Conservation (phyloP, 37 sponge, comb jelly and placozoan genomes). For the Mnemiopsis leidyi region DNA sequence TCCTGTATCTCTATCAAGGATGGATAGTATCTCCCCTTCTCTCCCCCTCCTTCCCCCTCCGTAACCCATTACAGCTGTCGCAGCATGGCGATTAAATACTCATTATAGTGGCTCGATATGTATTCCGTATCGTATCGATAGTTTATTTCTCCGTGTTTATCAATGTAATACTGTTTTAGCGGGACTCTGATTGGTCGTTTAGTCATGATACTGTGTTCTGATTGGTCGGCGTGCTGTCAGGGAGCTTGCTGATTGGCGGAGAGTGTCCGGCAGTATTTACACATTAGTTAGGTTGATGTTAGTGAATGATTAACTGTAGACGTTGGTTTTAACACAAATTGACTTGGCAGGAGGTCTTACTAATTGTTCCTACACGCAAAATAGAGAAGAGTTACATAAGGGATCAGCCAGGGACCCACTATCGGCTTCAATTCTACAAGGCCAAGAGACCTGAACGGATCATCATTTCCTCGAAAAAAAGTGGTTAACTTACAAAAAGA, state of each 20-base stretch:
- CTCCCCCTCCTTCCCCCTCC: neutral
- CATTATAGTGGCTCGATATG: slow-evolving; percentile 5
- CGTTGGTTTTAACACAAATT: neutral
- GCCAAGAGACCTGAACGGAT: no score
- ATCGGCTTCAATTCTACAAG: no score
- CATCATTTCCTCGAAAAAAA: no score
- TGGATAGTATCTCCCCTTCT: slow-evolving; percentile 14
- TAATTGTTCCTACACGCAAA: neutral
- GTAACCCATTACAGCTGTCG: neutral
- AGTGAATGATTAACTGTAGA: neutral
- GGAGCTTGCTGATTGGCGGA: neutral
- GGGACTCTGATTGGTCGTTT: neutral
- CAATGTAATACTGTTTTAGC: neutral
- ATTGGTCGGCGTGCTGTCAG: neutral
- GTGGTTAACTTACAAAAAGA: no score
- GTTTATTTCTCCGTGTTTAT: neutral
- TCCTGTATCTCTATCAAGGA: neutral
- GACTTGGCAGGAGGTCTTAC: neutral
- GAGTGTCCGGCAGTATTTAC: neutral
- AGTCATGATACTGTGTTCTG: neutral
- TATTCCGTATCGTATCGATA: neutral
- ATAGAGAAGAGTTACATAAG: no score
- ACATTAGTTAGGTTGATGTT: neutral
- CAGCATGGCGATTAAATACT: neutral
- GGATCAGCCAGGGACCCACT: no score